Base-by-base conservation (phyloP, 2,797 vertebrate species). In the Nannoperca australis region DNA sequence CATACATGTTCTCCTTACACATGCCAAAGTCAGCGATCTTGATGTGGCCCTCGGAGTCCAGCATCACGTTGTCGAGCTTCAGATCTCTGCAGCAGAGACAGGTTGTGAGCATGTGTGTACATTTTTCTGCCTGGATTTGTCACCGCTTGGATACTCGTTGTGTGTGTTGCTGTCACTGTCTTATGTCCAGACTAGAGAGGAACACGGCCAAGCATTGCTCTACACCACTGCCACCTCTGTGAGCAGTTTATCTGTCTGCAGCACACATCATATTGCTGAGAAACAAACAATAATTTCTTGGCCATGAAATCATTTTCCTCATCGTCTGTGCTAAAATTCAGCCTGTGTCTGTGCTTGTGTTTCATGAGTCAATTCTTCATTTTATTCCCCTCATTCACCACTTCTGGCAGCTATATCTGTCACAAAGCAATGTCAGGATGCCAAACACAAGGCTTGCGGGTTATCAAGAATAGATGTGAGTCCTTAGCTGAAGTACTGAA, bases 1-100 rank as follows among this genome's bases (percentile, higher is more conserved):
- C 98, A 89, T 96, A 97, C 94, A 99, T 97, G 94, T 96, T 98
- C 92, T 99, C 98, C 90, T 99, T 99, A 83, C 98, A 99, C 98
- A 99, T 99, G 89, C 98, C 98, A 0, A 99, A 99, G 92, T 99
- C 98, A 0, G 98, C 98, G 0, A 99, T 99, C 94, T 99, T 99
- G 91, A 99, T 99, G 95, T 99, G 98, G 7, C 98, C 98, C 79
- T 99, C 98, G 0, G 96, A 97, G 86, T 99, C 98, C 93, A 99
- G 94, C 98, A 99, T 99, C 86, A 99, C 98, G 0, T 99, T 99
- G 94, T 99, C 98, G 68, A 99, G 95, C 92, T 94, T 94, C 84
- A 94, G 90, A 49, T 94, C 93, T 85, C 93, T 94, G 88, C 42
- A 64, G 82, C 27, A 61, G 9, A 83, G 24, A 77, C 50, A 38